Evolutionary conservation across 2,888 invertebrate species (phyloP).

Genomic region (Aporophyla nigra): DNA sequence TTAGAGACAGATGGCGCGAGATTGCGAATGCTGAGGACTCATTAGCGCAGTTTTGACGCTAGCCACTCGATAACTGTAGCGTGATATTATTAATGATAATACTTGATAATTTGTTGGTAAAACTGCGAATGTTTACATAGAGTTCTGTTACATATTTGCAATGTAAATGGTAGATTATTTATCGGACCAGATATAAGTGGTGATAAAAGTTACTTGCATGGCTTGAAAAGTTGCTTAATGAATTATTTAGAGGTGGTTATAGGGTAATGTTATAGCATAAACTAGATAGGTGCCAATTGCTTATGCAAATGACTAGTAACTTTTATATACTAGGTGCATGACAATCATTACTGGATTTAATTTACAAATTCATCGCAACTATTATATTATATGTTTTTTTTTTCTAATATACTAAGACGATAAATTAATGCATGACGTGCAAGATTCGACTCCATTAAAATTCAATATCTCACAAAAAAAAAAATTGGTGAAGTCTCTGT

Average conservation of each 20-base stretch:
- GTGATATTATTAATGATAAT: conserved; percentile 58
- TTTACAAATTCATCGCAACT: not conserved
- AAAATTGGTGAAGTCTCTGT: not conserved
- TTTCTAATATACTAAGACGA: not conserved
- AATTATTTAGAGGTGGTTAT: conserved; percentile 37
- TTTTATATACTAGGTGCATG: not conserved
- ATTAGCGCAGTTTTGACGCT: conserved; percentile 83
- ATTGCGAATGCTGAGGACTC: conserved; percentile 84
- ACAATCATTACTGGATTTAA: not conserved
- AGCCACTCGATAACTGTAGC: conserved; percentile 66
- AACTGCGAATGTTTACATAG: conserved; percentile 47
- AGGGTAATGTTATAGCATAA: conserved; percentile 23
- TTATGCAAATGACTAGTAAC: conserved; percentile 13
- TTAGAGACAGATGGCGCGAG: conserved; percentile 90
- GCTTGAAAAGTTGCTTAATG: conserved; percentile 33
- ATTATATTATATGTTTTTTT: too few relatives aligned
- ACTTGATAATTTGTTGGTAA: conserved; percentile 63
- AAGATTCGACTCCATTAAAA: not conserved
- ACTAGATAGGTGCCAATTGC: conserved; percentile 33
- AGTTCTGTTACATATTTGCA: conserved; percentile 44
- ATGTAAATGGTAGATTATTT: conserved; percentile 48
- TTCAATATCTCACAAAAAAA: not conserved
- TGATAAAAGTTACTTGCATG: conserved; percentile 36
- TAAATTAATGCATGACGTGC: not conserved
- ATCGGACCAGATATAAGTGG: conserved; percentile 26